A percentile compares a stretch with the other conserved stretches of the same genome.
These are phyloP conservation scores for Coracopsis vasa DNA, from an alignment of 2,113 vertebrate species.

Conservation along the genomic window DNA sequence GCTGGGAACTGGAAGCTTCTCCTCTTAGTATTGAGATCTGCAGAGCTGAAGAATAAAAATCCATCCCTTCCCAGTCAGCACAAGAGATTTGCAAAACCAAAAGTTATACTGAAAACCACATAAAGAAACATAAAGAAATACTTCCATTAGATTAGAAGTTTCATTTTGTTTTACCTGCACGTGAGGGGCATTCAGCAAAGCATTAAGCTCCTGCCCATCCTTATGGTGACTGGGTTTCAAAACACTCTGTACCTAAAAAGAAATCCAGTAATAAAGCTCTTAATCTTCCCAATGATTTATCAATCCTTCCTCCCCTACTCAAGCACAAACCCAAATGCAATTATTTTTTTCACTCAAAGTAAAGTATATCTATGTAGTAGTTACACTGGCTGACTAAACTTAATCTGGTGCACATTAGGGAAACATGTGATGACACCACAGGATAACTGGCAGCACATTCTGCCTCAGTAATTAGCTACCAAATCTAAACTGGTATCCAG, in stretches of 20 bases:
- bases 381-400: background rate
- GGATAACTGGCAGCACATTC: background rate
- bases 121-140: background rate
- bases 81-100: background rate
- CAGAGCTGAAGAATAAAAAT: background rate
- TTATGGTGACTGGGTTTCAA: slow-evolving; percentile 87
- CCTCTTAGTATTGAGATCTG: background rate
- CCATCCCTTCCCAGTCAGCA: background rate
- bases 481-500: background rate
- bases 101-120: background rate
- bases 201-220: slow-evolving; percentile 87
- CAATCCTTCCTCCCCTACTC: background rate
- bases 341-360: background rate
- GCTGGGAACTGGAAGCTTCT: background rate
- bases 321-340: background rate
- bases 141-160: background rate
- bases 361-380: background rate
- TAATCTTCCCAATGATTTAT: background rate
- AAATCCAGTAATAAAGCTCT: background rate
- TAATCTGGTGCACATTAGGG: background rate
- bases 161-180: slow-evolving; percentile 82
- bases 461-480: background rate
- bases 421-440: background rate
- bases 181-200: slow-evolving; percentile 88
- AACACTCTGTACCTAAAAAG: slow-evolving; percentile 85